phyloP scores from a whole-genome alignment of 2,888 invertebrate species.

The Microplitis manilae region DNA sequence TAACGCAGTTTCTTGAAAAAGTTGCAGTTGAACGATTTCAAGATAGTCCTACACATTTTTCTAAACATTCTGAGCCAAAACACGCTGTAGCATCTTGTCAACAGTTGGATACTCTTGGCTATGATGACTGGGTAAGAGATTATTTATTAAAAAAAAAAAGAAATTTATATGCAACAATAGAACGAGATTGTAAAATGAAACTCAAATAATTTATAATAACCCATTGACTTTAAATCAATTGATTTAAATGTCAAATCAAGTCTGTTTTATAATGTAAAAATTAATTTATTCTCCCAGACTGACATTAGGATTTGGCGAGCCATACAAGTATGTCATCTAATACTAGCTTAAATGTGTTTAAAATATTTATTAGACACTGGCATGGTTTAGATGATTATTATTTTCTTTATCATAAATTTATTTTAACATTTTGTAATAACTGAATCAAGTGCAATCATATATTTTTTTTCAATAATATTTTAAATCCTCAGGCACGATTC shows the following conservation, averaged over 20 bases:
- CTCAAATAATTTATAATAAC: too few species aligned
- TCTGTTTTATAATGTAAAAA: slow-evolving; percentile 22
- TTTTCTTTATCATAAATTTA: slow-evolving; percentile 25
- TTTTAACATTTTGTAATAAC: slow-evolving; percentile 3
- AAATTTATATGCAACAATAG: not conserved
- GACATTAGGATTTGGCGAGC: slow-evolving; percentile 86
- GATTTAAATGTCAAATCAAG: not conserved
- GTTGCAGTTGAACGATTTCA: slow-evolving; percentile 78
- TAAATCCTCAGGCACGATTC: slow-evolving; percentile 84
- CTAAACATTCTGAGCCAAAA: slow-evolving; percentile 76
- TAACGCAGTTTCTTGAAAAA: slow-evolving; percentile 90
- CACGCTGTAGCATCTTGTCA: slow-evolving; percentile 77
- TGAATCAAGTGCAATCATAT: not conserved
- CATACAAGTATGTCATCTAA: slow-evolving; percentile 79
- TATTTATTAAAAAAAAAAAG: slow-evolving; percentile 9
- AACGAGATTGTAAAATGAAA: too few species aligned
- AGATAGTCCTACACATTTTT: slow-evolving; percentile 62
- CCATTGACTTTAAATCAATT: too few species aligned
- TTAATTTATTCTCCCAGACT: slow-evolving; percentile 70
- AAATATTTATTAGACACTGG: not conserved
- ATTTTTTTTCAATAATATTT: slow-evolving; percentile 7
- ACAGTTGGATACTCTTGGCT: slow-evolving; percentile 86
- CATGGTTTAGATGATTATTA: slow-evolving; percentile 7
- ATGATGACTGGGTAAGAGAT: slow-evolving; percentile 89
- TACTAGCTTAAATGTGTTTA: slow-evolving; percentile 25